These are phyloP conservation scores for Chamaetylas fuelleborni DNA, from an alignment of 2,113 vertebrate genomes.

Conservation along the genomic window DNA sequence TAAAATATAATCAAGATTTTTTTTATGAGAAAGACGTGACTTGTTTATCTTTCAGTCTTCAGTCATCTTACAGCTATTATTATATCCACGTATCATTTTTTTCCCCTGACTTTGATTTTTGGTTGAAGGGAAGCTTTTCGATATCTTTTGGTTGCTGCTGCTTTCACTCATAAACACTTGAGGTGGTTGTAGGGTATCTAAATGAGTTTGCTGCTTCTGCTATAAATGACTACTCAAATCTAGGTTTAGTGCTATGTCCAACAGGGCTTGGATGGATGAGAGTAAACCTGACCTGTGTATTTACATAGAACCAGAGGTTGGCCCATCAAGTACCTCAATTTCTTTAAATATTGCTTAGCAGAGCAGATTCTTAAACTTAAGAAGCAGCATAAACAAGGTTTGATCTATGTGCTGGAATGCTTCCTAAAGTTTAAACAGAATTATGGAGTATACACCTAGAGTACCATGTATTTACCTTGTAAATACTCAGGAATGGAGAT, in stretches of 20 bases:
- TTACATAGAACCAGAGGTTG: not conserved
- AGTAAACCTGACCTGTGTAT: not conserved
- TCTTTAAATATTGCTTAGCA: not conserved
- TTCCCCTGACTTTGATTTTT: not conserved
- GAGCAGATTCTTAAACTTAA: not conserved
- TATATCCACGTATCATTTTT: not conserved
- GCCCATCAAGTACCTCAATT: not conserved
- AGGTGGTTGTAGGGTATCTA: not conserved
- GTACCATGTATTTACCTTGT: not conserved
- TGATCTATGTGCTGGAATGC: not conserved
- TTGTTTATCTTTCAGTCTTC: not conserved
- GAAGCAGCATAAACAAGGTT: not conserved
- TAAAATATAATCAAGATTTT: not conserved
- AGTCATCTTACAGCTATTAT: not conserved
- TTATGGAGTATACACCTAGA: not conserved
- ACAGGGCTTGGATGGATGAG: not conserved
- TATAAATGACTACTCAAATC: not conserved
- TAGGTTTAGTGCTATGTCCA: not conserved
- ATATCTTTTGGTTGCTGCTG: not conserved
- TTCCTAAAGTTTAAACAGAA: not conserved
- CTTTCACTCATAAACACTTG: not conserved
- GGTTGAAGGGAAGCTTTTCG: not conserved
- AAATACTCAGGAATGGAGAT: not conserved
- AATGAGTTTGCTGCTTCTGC: not conserved
- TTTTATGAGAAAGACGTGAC: not conserved